phyloP scores from a whole-genome alignment of 23 tunicate species.

The Clavelina lepadiformis region DNA sequence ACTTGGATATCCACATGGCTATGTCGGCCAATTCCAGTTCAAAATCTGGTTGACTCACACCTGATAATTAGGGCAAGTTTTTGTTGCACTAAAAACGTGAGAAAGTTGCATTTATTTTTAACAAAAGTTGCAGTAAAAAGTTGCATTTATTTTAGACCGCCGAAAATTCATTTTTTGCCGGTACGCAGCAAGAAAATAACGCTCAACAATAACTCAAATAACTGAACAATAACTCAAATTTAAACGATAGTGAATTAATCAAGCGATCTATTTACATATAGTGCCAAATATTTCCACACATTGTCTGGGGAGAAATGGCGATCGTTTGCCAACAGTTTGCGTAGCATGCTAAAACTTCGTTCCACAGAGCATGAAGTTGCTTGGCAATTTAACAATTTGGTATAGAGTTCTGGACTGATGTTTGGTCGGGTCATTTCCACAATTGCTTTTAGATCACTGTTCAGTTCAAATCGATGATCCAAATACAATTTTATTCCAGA shows the following conservation, averaged over 20 bases:
- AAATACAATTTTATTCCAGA: slow-evolving; percentile 9
- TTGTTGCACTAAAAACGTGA: too few relatives aligned
- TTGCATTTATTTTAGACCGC: too few relatives aligned
- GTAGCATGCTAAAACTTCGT: slow-evolving; percentile 24
- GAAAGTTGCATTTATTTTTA: too few relatives aligned
- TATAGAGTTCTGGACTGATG: slow-evolving; percentile 21
- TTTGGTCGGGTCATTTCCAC: slow-evolving; percentile 19
- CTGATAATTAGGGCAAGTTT: slow-evolving; percentile 8
- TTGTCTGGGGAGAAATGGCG: too few relatives aligned
- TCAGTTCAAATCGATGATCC: slow-evolving; percentile 2
- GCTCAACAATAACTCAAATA: too few relatives aligned
- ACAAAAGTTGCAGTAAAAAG: too few relatives aligned
- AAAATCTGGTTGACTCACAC: slow-evolving; percentile 30
- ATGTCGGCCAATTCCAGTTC: slow-evolving; percentile 29
- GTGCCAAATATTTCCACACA: too few relatives aligned
- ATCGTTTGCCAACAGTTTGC: slow-evolving; percentile 16
- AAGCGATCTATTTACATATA: too few relatives aligned
- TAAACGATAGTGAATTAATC: too few relatives aligned
- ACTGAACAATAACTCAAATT: too few relatives aligned
- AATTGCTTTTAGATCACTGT: slow-evolving; percentile 13
- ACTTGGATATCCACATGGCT: slow-evolving; percentile 33
- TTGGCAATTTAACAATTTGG: slow-evolving; percentile 27
- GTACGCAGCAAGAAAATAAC: too few relatives aligned
- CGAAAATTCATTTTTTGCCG: too few relatives aligned
- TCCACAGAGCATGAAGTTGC: slow-evolving; percentile 14